Base-by-base conservation (phyloP, 2,797 vertebrate species). In the Schizopygopsis malacanthus region DNA sequence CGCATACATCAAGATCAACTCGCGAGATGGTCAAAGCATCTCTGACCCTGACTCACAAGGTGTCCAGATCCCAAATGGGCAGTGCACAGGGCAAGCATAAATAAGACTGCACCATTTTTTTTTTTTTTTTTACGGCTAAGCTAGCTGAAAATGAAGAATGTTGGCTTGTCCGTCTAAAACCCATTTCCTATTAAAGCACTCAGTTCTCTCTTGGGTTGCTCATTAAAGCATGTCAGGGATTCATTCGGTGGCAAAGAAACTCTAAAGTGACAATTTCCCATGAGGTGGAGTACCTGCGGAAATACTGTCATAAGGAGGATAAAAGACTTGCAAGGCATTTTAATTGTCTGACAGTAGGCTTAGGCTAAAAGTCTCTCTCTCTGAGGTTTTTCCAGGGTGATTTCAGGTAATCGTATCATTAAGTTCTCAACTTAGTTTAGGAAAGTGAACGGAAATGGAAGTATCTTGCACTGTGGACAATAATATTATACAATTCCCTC, bases 141-240 rank as follows among this genome's bases (percentile, higher is more conserved):
- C 28, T 56, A 39, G 77, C 59, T 80, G 50, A 56, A 81, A 80
- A 76, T 73, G 13, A 83, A 50, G 22, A 69, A 59, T 8, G 6
- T 41, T n/a, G 28, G 41, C 45, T 79, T 72, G 54, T 73, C 52
- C 70, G 43, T 83, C 43, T 79, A 22, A 76, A 45, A 52, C 80
- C 63, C 52, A 50, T 67, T 82, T 77, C 65, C 80, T 80, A 65
- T 61, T 85, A 85, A 87, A 82, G 50, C 65, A 22, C 82, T 87
- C 86, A 39, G 79, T 77, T 85, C 63, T 84, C 82, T 77, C 61
- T 41, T 78, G 87, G 72, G 83, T 41, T 88, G 47, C 87, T 86
- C 80, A 79, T 87, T 89, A 89, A 89, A 86, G 84, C 85, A 81
- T 85, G 81, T 87, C 73, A 84, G 82, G 75, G 69, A 88, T 79